phyloP scores from a whole-genome alignment of 1,140 invertebrate species.

The Tribolium madens region DNA sequence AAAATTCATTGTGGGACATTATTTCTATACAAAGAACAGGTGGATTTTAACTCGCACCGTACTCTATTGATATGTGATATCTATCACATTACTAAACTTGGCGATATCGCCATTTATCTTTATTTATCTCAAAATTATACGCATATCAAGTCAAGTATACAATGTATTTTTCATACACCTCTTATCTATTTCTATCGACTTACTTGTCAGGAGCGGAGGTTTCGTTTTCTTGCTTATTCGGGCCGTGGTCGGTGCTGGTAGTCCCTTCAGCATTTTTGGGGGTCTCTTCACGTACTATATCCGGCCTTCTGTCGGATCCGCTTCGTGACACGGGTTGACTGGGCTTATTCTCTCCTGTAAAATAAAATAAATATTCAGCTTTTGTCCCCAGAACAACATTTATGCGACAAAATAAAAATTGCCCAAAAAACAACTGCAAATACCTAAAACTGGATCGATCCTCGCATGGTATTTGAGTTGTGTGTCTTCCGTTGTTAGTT shows the following conservation, averaged over 20 bases:
- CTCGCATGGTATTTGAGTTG: too few species aligned
- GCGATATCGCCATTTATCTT: constrained; percentile 31
- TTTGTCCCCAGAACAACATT: too few species aligned
- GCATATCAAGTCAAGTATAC: constrained; percentile 15
- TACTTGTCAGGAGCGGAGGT: constrained; percentile 57
- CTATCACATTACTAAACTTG: constrained; percentile 24
- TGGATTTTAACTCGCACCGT: neutral
- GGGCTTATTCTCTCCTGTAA: constrained; percentile 58
- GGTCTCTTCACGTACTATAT: constrained; percentile 61
- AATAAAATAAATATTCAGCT: neutral
- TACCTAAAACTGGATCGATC: constrained; percentile 14
- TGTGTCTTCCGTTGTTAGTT: constrained; percentile 3
- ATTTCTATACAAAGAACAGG: neutral
- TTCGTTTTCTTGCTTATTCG: constrained; percentile 50
- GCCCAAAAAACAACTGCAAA: too few species aligned
- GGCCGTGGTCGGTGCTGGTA: constrained; percentile 5
- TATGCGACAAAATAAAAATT: too few species aligned
- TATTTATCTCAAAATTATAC: constrained; percentile 11
- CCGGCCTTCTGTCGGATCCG: constrained; percentile 62
- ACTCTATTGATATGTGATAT: neutral
- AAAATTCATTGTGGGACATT: neutral
- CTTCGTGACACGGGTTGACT: constrained; percentile 63
- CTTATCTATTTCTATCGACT: constrained; percentile 42
- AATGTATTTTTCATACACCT: constrained; percentile 19
- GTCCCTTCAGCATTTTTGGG: constrained; percentile 31